Evolutionary conservation across 2,113 vertebrate species (phyloP).

Genomic region (Aythya baeri): DNA sequence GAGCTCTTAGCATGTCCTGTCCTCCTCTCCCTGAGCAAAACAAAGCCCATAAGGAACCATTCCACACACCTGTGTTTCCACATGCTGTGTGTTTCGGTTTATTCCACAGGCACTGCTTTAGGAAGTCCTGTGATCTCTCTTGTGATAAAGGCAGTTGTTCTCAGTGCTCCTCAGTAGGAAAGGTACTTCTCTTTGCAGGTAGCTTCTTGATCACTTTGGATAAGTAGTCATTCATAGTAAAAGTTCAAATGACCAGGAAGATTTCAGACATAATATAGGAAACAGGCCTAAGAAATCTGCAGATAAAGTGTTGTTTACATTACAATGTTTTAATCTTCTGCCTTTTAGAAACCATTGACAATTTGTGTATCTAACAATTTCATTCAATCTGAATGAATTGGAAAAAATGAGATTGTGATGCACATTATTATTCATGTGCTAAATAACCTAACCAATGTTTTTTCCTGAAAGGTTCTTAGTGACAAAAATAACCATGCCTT

Average conservation of each 20-base stretch:
- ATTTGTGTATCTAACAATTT: not conserved
- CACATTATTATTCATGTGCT: not conserved
- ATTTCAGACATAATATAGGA: not conserved
- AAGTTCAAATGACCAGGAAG: not conserved
- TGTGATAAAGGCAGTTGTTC: not conserved
- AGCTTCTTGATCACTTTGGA: not conserved
- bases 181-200: not conserved
- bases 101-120: not conserved
- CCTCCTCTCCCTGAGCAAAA: not conserved
- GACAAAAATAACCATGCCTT: not conserved
- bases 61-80: accelerated
- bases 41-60: not conserved
- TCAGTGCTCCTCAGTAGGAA: not conserved
- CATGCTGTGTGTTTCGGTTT: accelerated
- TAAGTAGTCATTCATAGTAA: not conserved
- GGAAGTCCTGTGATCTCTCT: not conserved
- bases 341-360: not conserved
- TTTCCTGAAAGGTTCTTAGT: not conserved
- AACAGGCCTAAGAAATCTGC: not conserved
- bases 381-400: not conserved
- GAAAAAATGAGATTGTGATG: not conserved
- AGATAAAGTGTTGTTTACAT: not conserved
- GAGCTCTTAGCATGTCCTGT: not conserved
- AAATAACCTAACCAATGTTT: not conserved
- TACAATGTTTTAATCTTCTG: not conserved